phyloP scores from a whole-genome alignment of 2,888 invertebrate species.

The Herminia tarsipennalis region DNA sequence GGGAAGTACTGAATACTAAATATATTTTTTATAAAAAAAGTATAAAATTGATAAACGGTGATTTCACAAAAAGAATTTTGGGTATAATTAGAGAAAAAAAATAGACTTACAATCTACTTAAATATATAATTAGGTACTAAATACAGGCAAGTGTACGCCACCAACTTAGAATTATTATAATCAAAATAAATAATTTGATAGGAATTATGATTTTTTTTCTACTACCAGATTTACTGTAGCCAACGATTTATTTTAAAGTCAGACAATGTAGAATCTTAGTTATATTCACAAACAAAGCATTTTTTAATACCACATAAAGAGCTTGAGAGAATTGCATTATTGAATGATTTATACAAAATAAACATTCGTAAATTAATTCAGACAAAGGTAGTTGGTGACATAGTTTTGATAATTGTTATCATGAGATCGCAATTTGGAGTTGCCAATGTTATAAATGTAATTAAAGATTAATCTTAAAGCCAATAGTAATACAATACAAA shows the following conservation, averaged over 20 bases:
- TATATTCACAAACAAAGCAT: no score
- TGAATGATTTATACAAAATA: no score
- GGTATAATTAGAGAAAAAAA: conserved; percentile 17
- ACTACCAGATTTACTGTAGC: no score
- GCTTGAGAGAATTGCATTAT: no score
- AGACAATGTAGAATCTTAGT: no score
- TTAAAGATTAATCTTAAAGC: conserved; percentile 16
- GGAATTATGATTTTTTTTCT: no score
- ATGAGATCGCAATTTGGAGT: conserved; percentile 26
- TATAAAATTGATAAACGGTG: conserved; percentile 46
- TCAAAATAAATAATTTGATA: conserved; percentile 8
- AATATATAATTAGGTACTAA: conserved; percentile 43
- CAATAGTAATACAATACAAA: conserved; percentile 7
- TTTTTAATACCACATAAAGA: no score
- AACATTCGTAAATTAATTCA: no score
- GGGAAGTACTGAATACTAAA: conserved; percentile 58
- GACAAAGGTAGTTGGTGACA: conserved; percentile 17
- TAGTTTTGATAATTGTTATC: conserved; percentile 10
- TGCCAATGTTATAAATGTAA: conserved; percentile 16
- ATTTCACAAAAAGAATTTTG: conserved; percentile 26
- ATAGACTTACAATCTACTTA: conserved; percentile 35
- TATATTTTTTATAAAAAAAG: conserved; percentile 53
- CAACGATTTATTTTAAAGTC: no score
- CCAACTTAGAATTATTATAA: conserved; percentile 9
- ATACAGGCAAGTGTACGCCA: conserved; percentile 39